phyloP scores from a whole-genome alignment of 2,113 vertebrate species.

The Calyptommatus sinebrachiatus region DNA sequence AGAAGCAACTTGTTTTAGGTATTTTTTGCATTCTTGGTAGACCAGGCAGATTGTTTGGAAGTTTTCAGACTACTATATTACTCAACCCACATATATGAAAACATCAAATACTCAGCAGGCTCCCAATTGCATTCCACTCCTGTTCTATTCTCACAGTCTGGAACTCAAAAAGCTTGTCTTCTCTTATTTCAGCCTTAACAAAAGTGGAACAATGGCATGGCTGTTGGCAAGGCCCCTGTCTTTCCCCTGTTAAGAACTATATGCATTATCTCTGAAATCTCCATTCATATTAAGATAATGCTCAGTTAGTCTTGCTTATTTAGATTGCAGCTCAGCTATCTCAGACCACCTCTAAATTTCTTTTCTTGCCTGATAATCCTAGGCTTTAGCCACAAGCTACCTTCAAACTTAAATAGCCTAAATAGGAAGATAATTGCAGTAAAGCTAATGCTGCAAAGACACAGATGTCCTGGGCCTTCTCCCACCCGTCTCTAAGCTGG shows the following conservation, averaged over 20 bases:
- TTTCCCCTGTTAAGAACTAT: constrained; percentile 55
- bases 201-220: constrained; percentile 79
- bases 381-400: constrained; percentile 63
- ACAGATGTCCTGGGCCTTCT: constrained; percentile 66
- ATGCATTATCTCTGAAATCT: constrained; percentile 72
- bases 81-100: constrained; percentile 6
- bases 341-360: constrained; percentile 69
- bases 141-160: constrained; percentile 60
- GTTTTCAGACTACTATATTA: constrained; percentile 22
- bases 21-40: constrained; percentile 54
- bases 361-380: constrained; percentile 77
- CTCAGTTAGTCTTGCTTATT: constrained; percentile 64
- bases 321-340: constrained; percentile 69
- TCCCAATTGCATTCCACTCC: constrained; percentile 72
- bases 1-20: constrained; percentile 52
- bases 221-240: constrained; percentile 68
- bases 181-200: constrained; percentile 76
- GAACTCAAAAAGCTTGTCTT: constrained; percentile 70
- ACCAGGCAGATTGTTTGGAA: constrained; percentile 60
- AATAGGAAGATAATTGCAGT: constrained; percentile 71
- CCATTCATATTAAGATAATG: constrained; percentile 80
- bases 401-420: constrained; percentile 66
- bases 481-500: constrained; percentile 51
- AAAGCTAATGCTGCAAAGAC: constrained; percentile 69
- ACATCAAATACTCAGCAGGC: constrained; percentile 77